Conservation (phyloP, 2,888 invertebrate genomes). For the Volucella inflata region DNA sequence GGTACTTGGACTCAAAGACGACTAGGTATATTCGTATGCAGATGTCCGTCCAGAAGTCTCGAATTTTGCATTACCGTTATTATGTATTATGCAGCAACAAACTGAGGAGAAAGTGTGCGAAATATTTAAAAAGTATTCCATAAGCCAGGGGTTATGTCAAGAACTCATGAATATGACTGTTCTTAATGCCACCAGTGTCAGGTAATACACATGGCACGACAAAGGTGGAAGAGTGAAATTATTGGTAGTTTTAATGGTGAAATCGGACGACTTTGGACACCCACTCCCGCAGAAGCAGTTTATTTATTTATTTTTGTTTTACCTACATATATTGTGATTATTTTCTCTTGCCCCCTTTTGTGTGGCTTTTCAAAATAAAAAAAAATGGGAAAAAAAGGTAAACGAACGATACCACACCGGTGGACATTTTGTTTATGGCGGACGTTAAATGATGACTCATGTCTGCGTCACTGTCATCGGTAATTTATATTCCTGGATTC, state of each 20-base stretch:
- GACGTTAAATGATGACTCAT: conserved; percentile 57
- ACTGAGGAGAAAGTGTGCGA: conserved; percentile 34
- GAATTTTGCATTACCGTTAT: conserved; percentile 12
- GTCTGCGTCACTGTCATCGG: conserved; percentile 30
- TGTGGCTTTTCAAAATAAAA: conserved; percentile 29
- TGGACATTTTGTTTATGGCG: conserved; percentile 39
- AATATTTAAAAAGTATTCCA: conserved; percentile 16
- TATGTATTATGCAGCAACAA: conserved; percentile 24
- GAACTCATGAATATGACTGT: conserved; percentile 29
- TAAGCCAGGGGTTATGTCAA: conserved; percentile 39
- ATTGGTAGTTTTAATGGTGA: conserved; percentile 20
- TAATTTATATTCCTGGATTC: conserved; percentile 1
- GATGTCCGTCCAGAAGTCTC: conserved; percentile 7
- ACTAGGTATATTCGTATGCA: conserved; percentile 13
- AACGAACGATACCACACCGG: conserved; percentile 11
- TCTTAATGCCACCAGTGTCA: background rate
- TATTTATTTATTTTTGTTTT: conserved; percentile 42
- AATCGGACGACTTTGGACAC: conserved; percentile 55
- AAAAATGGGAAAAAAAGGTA: conserved; percentile 24
- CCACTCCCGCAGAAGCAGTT: conserved; percentile 34
- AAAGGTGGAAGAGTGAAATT: conserved; percentile 21
- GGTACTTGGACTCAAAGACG: conserved; percentile 9
- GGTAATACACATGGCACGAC: background rate
- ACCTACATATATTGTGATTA: conserved; percentile 30
- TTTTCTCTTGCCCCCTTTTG: conserved; percentile 25